A percentile compares a stretch with the other conserved stretches of the same genome.
Conservation (phyloP, 2,113 vertebrate species). For the Pomatorhinus ruficollis region DNA sequence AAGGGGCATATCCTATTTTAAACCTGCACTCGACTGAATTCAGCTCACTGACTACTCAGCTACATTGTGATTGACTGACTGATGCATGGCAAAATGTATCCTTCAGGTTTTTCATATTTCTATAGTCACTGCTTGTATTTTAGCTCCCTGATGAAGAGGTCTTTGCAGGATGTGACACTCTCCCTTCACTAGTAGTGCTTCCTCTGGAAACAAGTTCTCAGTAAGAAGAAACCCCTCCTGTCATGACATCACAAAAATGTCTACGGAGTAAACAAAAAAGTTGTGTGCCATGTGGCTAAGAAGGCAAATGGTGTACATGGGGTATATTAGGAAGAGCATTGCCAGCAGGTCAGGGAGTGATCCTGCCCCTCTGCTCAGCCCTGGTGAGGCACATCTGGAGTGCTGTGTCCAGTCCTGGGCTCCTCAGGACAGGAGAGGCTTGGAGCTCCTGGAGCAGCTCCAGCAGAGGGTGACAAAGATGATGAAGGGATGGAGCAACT, state of each 20-base stretch:
- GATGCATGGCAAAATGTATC: not conserved
- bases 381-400: not conserved
- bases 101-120: not conserved
- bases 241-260: not conserved
- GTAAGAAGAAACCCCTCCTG: not conserved
- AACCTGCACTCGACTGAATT: not conserved
- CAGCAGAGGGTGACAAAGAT: accelerated
- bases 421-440: not conserved
- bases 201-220: not conserved
- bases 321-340: not conserved
- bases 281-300: accelerated
- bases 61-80: not conserved
- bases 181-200: not conserved
- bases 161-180: not conserved
- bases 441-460: not conserved
- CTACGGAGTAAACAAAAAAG: not conserved
- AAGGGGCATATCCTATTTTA: not conserved
- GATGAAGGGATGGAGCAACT: not conserved
- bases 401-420: not conserved
- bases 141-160: not conserved
- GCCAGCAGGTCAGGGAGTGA: not conserved
- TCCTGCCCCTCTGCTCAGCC: not conserved
- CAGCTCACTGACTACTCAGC: not conserved
- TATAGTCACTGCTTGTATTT: not conserved
- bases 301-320: not conserved